Evolutionary conservation across 2,888 invertebrate species (phyloP).

Genomic region (Tetranychus piercei): DNA sequence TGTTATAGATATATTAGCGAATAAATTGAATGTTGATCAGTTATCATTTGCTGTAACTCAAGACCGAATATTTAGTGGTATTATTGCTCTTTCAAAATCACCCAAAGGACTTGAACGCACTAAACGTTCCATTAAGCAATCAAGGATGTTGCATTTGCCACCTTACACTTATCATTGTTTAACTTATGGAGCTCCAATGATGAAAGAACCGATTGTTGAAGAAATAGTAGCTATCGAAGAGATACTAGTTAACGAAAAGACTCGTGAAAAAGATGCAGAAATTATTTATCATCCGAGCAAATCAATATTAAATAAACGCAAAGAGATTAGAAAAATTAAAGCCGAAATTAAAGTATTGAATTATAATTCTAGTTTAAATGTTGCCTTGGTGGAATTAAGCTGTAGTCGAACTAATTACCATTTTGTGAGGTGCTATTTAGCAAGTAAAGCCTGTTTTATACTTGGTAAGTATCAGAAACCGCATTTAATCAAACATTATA

Average conservation of each 20-base stretch:
- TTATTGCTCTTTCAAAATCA: not conserved
- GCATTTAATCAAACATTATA: too few species aligned
- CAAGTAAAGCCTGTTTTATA: slow-evolving; percentile 20
- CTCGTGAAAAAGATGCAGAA: not conserved
- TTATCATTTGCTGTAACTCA: not conserved
- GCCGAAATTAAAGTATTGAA: not conserved
- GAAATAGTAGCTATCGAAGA: not conserved
- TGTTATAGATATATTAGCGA: not conserved
- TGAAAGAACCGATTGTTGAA: not conserved
- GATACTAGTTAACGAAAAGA: not conserved
- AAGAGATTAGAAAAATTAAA: not conserved
- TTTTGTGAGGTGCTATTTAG: slow-evolving; percentile 18
- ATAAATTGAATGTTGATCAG: not conserved
- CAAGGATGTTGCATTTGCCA: too few species aligned
- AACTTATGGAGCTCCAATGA: not conserved
- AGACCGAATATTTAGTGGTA: not conserved
- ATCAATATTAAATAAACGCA: not conserved
- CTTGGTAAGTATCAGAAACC: slow-evolving; percentile 11
- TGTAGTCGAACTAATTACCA: slow-evolving; percentile 14
- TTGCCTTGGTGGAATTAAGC: slow-evolving; percentile 15
- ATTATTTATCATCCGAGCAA: not conserved
- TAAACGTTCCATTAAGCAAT: not conserved
- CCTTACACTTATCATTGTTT: not conserved
- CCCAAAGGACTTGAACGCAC: not conserved
- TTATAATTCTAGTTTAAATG: slow-evolving; percentile 11